Percentiles rank a stretch among this genome's conserved stretches.
These are phyloP conservation scores for Tanytarsus gracilentus DNA, from an alignment of 2,888 invertebrate species.

Conservation along the genomic window DNA sequence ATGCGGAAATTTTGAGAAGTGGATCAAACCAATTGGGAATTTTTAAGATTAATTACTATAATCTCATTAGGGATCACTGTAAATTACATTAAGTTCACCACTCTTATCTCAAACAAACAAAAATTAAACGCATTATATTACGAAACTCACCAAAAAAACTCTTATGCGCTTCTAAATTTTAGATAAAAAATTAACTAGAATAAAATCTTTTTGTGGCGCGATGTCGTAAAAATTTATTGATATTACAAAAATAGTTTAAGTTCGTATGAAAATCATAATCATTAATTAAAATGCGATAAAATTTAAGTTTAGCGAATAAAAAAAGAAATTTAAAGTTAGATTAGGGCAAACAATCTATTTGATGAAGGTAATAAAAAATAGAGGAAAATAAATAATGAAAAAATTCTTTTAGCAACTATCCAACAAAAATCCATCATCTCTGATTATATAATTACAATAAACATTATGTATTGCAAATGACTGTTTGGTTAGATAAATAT, in stretches of 20 bases:
- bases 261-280: background rate
- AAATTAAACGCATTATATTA: background rate
- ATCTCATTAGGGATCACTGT: too few species aligned
- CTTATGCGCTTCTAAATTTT: slow-evolving; percentile 28
- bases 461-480: too few species aligned
- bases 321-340: background rate
- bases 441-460: too few species aligned
- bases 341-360: background rate
- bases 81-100: background rate
- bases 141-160: slow-evolving; percentile 12
- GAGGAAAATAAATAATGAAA: too few species aligned
- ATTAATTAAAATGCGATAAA: slow-evolving; percentile 7
- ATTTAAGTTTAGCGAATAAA: background rate
- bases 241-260: background rate
- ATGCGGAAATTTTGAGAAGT: too few species aligned
- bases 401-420: too few species aligned
- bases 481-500: too few species aligned
- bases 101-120: background rate
- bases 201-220: slow-evolving; percentile 6
- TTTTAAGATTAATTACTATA: too few species aligned
- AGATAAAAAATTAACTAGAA: slow-evolving; percentile 19
- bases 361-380: background rate
- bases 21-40: too few species aligned
- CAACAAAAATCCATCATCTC: too few species aligned
- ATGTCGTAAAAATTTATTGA: background rate